These are phyloP conservation scores for Alca torda DNA, from an alignment of 2,797 vertebrate genomes.

Conservation along the genomic window DNA sequence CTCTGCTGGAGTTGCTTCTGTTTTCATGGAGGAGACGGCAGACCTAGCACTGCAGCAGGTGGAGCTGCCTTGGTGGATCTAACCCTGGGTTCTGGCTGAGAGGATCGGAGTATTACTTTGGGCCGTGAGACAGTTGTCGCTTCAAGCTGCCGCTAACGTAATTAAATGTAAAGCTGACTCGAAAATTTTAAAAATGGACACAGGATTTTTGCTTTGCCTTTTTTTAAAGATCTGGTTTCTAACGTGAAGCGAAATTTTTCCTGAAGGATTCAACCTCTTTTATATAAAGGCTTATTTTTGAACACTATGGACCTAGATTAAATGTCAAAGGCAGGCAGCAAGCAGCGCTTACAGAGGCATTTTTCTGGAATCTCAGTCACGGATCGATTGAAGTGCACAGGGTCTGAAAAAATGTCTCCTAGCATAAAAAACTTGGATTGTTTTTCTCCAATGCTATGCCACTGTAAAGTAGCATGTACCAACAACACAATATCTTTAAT, in stretches of 20 bases:
- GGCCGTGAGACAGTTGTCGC: slow-evolving; percentile 14
- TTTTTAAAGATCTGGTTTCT: slow-evolving; percentile 25
- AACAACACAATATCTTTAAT: slow-evolving; percentile 89
- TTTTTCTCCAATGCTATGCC: slow-evolving; percentile 87
- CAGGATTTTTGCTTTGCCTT: neutral
- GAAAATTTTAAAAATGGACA: slow-evolving; percentile 43
- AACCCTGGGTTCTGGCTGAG: neutral
- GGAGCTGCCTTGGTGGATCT: slow-evolving; percentile 35
- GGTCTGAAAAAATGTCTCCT: slow-evolving; percentile 82
- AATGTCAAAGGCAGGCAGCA: slow-evolving; percentile 84
- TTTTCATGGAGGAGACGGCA: slow-evolving; percentile 44
- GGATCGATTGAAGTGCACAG: slow-evolving; percentile 75
- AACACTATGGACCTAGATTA: slow-evolving; percentile 81
- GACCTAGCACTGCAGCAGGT: slow-evolving; percentile 61
- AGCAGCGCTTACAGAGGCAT: slow-evolving; percentile 76
- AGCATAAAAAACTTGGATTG: slow-evolving; percentile 85
- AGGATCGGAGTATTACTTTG: slow-evolving; percentile 2
- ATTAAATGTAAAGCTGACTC: slow-evolving; percentile 8
- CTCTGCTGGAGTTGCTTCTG: slow-evolving; percentile 45
- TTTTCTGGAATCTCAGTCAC: slow-evolving; percentile 75
- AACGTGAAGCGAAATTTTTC: neutral
- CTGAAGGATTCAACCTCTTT: slow-evolving; percentile 50
- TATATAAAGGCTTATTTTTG: slow-evolving; percentile 45
- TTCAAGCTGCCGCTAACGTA: neutral
- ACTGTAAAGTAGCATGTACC: slow-evolving; percentile 90